A percentile compares a stretch with the other conserved stretches of the same genome.
phyloP scores from a whole-genome alignment of 2,113 vertebrate genomes.

The Pangasianodon gigas region DNA sequence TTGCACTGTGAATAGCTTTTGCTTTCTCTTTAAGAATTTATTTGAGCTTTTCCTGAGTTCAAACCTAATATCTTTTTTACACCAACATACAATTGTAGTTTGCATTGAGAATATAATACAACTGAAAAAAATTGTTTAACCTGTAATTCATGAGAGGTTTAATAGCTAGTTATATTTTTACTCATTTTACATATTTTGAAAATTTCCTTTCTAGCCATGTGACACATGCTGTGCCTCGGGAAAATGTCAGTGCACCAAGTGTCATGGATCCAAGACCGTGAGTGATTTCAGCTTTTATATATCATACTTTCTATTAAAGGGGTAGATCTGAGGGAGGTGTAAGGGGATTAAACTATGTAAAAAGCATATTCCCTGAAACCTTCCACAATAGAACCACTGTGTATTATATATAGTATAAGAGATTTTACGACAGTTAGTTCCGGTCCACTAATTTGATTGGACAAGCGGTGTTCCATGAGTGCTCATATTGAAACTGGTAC shows the following conservation, averaged over 20 bases:
- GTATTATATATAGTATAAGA: not conserved
- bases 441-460: not conserved
- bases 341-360: not conserved
- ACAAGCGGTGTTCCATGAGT: not conserved
- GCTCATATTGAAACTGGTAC: not conserved
- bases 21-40: not conserved
- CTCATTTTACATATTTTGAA: not conserved
- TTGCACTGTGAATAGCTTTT: too few relatives aligned
- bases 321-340: not conserved
- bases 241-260: not conserved
- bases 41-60: not conserved
- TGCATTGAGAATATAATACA: not conserved
- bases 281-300: constrained; percentile 10
- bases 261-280: not conserved
- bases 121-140: not conserved
- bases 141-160: not conserved
- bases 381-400: not conserved
- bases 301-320: not conserved
- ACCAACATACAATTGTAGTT: not conserved
- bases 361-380: not conserved
- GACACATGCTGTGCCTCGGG: constrained; percentile 28
- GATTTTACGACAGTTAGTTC: not conserved
- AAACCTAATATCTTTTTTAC: not conserved
- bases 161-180: not conserved
- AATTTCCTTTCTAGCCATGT: not conserved